A percentile compares a stretch with the other conserved stretches of the same genome.
Conservation (phyloP, 1,140 invertebrate species). For the Pseudomyrmex flavicornis region DNA sequence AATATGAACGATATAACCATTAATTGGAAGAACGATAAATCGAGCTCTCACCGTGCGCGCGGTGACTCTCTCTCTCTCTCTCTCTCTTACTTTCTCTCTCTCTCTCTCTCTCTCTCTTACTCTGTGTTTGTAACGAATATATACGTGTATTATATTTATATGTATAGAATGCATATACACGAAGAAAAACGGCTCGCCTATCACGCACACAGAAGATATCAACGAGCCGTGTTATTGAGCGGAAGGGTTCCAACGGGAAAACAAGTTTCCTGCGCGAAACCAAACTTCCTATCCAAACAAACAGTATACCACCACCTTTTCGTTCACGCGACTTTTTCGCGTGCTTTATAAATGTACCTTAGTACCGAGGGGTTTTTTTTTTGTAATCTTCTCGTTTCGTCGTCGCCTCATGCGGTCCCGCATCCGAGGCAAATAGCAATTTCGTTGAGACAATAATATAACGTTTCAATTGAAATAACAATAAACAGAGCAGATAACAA, state of each 20-base stretch:
- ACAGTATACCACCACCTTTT: neutral
- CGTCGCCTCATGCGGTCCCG: slow-evolving; percentile 12
- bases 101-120: neutral
- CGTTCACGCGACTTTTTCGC: slow-evolving; percentile 11
- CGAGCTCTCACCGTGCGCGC: slow-evolving; percentile 28
- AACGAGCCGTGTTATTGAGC: slow-evolving; percentile 43
- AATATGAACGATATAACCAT: slow-evolving; percentile 32
- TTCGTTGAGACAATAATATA: neutral
- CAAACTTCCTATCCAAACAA: slow-evolving; percentile 31
- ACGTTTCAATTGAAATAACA: neutral
- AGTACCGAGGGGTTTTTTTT: slow-evolving; percentile 14
- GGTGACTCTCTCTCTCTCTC: no score
- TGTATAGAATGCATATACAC: slow-evolving; percentile 59
- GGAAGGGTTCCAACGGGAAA: slow-evolving; percentile 31
- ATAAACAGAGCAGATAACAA: neutral
- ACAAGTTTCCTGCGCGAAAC: slow-evolving; percentile 42
- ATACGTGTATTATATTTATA: slow-evolving; percentile 43
- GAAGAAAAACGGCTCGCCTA: slow-evolving; percentile 63
- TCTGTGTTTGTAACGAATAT: slow-evolving; percentile 53
- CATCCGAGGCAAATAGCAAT: neutral
- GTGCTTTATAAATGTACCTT: slow-evolving; percentile 42
- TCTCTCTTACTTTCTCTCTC: no score
- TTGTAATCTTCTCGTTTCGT: slow-evolving; percentile 32
- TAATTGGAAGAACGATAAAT: slow-evolving; percentile 57
- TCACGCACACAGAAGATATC: slow-evolving; percentile 55